These are phyloP conservation scores for Apis dorsata DNA, from an alignment of 1,140 invertebrate genomes.

Conservation along the genomic window DNA sequence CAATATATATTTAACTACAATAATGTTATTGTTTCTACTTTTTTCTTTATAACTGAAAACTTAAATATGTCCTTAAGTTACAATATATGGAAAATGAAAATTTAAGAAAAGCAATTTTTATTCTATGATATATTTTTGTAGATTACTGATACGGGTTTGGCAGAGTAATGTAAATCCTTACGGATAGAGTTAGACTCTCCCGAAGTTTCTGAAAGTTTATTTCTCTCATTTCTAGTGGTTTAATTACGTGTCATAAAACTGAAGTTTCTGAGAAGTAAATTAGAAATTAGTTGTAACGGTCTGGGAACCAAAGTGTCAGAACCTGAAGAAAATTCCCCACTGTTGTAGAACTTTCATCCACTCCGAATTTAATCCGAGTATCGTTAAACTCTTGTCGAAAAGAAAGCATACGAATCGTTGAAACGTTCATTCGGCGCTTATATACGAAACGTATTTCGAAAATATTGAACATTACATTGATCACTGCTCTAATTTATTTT, in stretches of 20 bases:
- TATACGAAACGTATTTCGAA: too few species aligned
- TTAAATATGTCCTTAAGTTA: too few species aligned
- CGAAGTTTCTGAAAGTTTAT: neutral
- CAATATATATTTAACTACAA: too few species aligned
- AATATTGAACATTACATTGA: too few species aligned
- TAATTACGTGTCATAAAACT: slow-evolving; percentile 7
- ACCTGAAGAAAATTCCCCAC: slow-evolving; percentile 1
- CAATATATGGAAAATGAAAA: too few species aligned
- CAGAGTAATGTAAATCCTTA: neutral
- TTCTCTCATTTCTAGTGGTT: neutral
- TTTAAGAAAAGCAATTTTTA: too few species aligned
- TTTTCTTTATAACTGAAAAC: too few species aligned
- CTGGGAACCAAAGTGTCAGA: neutral
- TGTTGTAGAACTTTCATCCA: neutral
- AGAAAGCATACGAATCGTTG: neutral
- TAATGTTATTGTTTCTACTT: too few species aligned
- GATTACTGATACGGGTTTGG: neutral
- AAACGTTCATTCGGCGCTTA: neutral
- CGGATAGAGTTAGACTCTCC: neutral
- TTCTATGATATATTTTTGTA: too few species aligned
- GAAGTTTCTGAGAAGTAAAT: neutral
- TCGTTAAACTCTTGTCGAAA: neutral
- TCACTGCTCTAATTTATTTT: too few species aligned
- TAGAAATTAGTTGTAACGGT: slow-evolving; percentile 16
- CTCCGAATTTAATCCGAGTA: neutral